These are phyloP conservation scores for Tetrax tetrax DNA, from an alignment of 2,113 vertebrate genomes.

Conservation along the genomic window DNA sequence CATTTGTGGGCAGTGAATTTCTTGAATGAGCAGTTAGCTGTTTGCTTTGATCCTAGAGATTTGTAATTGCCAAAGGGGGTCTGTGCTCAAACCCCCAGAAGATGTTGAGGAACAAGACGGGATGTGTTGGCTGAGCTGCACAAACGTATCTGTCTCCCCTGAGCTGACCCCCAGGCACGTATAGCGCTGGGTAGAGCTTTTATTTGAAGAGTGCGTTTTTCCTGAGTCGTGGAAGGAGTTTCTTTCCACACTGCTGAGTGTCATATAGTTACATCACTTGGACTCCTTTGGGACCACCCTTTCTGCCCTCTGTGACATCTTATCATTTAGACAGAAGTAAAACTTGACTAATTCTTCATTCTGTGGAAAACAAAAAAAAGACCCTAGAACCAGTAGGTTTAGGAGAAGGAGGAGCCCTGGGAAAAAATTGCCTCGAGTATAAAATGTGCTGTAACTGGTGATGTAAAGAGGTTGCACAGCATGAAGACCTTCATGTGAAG, in stretches of 20 bases:
- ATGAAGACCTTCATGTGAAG: not conserved
- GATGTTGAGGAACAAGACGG: not conserved
- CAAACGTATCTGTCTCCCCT: not conserved
- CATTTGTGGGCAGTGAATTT: not conserved
- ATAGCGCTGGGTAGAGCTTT: not conserved
- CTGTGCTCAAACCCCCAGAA: not conserved
- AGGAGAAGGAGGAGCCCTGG: not conserved
- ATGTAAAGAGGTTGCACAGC: not conserved
- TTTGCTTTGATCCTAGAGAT: not conserved
- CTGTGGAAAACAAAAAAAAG: not conserved
- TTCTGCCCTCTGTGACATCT: not conserved
- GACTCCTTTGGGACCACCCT: not conserved
- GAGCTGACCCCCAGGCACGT: not conserved
- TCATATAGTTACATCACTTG: not conserved
- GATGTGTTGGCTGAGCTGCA: not conserved
- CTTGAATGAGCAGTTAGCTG: not conserved
- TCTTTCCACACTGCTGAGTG: no score
- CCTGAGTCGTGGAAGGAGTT: no score
- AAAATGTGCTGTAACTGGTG: rapidly evolving
- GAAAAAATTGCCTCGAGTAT: not conserved
- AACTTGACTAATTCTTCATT: not conserved
- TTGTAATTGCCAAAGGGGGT: not conserved
- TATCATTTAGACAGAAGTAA: not conserved
- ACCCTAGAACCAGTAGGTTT: rapidly evolving
- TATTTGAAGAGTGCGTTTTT: no score